These are phyloP conservation scores for Acanthoscelides obtectus DNA, from an alignment of 2,888 invertebrate species.

Conservation along the genomic window DNA sequence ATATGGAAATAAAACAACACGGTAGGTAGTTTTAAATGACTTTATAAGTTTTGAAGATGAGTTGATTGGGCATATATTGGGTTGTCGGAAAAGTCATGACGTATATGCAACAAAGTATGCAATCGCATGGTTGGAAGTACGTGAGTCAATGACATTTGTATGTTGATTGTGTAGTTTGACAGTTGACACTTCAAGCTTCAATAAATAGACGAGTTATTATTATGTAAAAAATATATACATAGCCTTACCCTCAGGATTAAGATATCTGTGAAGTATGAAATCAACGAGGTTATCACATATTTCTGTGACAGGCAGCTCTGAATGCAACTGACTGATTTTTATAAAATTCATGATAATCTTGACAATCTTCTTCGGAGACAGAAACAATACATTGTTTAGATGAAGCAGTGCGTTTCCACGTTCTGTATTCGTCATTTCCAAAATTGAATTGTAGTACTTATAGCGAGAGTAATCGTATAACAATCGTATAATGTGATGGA, in stretches of 20 bases:
- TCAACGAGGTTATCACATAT: constrained; percentile 37
- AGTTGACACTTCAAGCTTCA: too few species aligned
- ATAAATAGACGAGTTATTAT: too few species aligned
- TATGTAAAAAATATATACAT: neutral
- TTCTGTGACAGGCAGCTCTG: constrained; percentile 40
- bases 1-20: too few species aligned
- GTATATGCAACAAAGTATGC: too few species aligned
- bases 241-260: constrained; percentile 24
- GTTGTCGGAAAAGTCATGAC: too few species aligned
- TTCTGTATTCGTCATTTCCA: constrained; percentile 36
- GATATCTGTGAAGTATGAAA: constrained; percentile 29
- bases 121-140: too few species aligned
- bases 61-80: too few species aligned
- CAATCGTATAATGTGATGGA: constrained; percentile 38
- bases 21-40: too few species aligned
- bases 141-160: too few species aligned
- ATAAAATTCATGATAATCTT: constrained; percentile 42
- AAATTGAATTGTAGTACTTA: constrained; percentile 32
- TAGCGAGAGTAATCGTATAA: constrained; percentile 39
- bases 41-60: too few species aligned
- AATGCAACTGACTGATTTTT: constrained; percentile 32
- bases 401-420: constrained; percentile 38
- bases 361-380: constrained; percentile 38
- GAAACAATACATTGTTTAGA: constrained; percentile 34
- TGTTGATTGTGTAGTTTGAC: too few species aligned